A percentile compares a stretch with the other conserved stretches of the same genome.
Evolutionary conservation across 2,888 invertebrate genomes (phyloP).

Genomic region (Dorcus hopei): DNA sequence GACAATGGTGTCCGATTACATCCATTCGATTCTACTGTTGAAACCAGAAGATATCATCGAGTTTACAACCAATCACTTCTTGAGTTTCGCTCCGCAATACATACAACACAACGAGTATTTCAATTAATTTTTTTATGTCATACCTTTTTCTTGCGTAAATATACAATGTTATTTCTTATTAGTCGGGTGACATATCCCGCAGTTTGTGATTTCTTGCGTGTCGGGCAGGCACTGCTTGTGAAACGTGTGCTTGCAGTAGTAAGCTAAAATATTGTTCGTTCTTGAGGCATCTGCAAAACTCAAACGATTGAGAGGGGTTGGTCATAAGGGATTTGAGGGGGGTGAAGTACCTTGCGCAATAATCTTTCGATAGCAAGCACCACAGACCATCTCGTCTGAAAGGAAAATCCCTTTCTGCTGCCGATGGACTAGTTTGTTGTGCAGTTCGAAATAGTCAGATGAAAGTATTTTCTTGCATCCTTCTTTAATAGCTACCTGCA

Average conservation of each 20-base stretch:
- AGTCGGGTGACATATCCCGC: conserved; percentile 44
- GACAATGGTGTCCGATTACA: conserved; percentile 58
- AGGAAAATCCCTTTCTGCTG: conserved; percentile 78
- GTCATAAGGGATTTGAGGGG: neutral
- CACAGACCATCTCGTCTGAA: conserved; percentile 73
- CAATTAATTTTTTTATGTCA: conserved; percentile 30
- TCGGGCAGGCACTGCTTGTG: conserved; percentile 79
- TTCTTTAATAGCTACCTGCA: conserved; percentile 78
- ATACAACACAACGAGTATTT: conserved; percentile 54
- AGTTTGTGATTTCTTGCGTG: conserved; percentile 34
- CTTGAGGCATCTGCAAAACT: conserved; percentile 41
- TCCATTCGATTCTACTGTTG: conserved; percentile 57
- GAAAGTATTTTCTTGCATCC: conserved; percentile 89
- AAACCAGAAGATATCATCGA: conserved; percentile 57
- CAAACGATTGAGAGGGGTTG: neutral
- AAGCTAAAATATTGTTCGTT: conserved; percentile 72
- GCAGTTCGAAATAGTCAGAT: conserved; percentile 83
- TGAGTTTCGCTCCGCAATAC: conserved; percentile 50
- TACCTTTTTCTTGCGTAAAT: neutral
- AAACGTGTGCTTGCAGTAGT: conserved; percentile 87
- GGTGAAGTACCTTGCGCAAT: conserved; percentile 60
- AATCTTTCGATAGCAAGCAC: conserved; percentile 73
- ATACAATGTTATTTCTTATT: conserved; percentile 29
- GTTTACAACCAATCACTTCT: conserved; percentile 58
- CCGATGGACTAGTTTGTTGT: conserved; percentile 73